Evolutionary conservation across 2,888 invertebrate species (phyloP), one percentile per base, ranked within the genome.

Genomic region (Drosophila anomalipes): DNA sequence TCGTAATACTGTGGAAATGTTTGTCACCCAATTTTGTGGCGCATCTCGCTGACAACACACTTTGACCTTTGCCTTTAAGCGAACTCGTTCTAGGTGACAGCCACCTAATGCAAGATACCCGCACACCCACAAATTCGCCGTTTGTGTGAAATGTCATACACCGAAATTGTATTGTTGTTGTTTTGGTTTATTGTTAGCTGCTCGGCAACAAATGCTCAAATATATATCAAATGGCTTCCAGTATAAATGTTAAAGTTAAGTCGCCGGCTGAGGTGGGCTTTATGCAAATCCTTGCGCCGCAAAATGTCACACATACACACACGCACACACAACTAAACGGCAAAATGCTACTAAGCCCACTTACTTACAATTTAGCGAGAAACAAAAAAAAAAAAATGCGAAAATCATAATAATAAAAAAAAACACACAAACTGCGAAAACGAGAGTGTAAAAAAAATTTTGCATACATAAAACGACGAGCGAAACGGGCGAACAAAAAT

Each of bases 341-440:
- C 83, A 65, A 89, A 90, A 84, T 86, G 86, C 79, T 82, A 86
- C 89, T 86, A 85, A 90, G 85, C 88, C 86, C 85, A 90, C 91
- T 91, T 91, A 89, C 88, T 89, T 91, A 83, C 86, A 83, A 85
- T 88, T 90, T 88, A 86, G 79, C 83, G 73, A 74, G 60, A 51
- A 70, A 61, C 47, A 74, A n/a, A 22, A 39, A 32, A 22, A 39
- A 32, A 67, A 60, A 37, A 73, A 68, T 59, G 68, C 60, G 63
- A 70, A 66, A 81, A 83, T 69, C 75, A 77, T 72, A 79, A 67
- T 64, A 66, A 66, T 77, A 73, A 75, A 59, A 70, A 76, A 28
- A 72, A 64, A 70, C 70, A 73, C 12, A 63, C 66, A 79, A 73
- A 79, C 77, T 79, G 81, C 79, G 80, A 89, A 89, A 87, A 88